Conservation (phyloP, 1,140 invertebrate genomes). For the Cydia amplana region DNA sequence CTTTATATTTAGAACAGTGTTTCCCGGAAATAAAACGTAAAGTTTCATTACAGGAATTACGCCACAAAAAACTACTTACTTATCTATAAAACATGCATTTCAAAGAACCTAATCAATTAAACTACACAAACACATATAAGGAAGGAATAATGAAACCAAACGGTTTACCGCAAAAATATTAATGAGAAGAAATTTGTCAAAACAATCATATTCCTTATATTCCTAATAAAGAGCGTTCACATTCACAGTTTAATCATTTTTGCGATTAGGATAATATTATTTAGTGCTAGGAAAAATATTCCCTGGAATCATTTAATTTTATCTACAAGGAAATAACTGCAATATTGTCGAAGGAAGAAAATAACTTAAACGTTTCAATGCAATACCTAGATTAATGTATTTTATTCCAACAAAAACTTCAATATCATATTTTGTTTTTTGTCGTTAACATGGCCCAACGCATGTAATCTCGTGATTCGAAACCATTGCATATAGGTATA, state of each 20-base stretch:
- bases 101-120: neutral
- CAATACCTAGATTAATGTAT: no score
- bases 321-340: no score
- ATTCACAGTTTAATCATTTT: neutral
- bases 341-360: no score
- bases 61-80: neutral
- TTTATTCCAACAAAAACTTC: no score
- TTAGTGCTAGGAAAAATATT: no score
- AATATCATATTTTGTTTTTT: no score
- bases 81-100: neutral
- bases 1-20: neutral
- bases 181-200: slow-evolving; percentile 11
- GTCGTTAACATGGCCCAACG: no score
- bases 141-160: neutral
- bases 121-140: neutral
- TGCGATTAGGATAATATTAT: no score
- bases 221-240: neutral
- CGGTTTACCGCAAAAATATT: neutral
- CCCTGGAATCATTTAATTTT: no score
- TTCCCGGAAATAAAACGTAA: neutral
- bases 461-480: no score
- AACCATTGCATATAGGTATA: no score
- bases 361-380: no score
- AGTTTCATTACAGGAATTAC: neutral
- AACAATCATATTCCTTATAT: slow-evolving; percentile 36